Evolutionary conservation across 64 coral and sea anemone species (phyloP).

Genomic region (Stichodactyla helianthus): DNA sequence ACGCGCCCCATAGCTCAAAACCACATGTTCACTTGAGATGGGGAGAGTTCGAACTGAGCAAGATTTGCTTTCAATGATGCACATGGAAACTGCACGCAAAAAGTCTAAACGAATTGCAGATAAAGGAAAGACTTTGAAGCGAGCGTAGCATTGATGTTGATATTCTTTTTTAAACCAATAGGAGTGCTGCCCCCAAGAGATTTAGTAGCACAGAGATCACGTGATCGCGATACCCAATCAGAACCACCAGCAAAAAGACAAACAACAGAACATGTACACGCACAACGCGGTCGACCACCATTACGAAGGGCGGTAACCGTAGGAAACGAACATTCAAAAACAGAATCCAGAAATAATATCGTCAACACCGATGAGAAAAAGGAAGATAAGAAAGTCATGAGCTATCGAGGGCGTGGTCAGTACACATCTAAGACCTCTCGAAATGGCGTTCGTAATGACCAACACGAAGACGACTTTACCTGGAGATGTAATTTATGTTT

Average conservation of each 20-base stretch:
- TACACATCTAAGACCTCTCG: slow-evolving; percentile 1
- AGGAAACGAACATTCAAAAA: slow-evolving; percentile 16
- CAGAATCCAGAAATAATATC: slow-evolving; percentile 20
- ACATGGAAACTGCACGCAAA: no score
- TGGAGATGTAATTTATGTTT: slow-evolving; percentile 94
- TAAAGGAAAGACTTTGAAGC: no score
- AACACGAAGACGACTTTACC: slow-evolving; percentile 73
- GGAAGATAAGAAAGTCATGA: slow-evolving; percentile 54
- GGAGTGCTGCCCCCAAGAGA: slow-evolving; percentile 88
- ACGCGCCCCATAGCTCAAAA: no score
- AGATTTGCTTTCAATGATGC: no score
- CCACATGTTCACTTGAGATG: no score
- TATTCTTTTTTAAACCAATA: background rate
- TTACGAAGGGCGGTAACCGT: slow-evolving; percentile 23
- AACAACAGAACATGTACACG: slow-evolving; percentile 56
- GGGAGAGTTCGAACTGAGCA: no score
- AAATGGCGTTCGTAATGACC: slow-evolving; percentile 1
- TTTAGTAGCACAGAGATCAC: slow-evolving; percentile 74
- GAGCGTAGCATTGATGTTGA: background rate
- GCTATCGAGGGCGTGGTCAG: slow-evolving; percentile 60
- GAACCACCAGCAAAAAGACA: slow-evolving; percentile 57
- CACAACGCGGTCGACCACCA: slow-evolving; percentile 80
- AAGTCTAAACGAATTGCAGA: no score
- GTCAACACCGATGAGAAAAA: slow-evolving; percentile 17
- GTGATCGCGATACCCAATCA: slow-evolving; percentile 15